A percentile compares a stretch with the other conserved stretches of the same genome.
phyloP scores from a whole-genome alignment of 2,888 invertebrate species.

The Lasiommata megera region DNA sequence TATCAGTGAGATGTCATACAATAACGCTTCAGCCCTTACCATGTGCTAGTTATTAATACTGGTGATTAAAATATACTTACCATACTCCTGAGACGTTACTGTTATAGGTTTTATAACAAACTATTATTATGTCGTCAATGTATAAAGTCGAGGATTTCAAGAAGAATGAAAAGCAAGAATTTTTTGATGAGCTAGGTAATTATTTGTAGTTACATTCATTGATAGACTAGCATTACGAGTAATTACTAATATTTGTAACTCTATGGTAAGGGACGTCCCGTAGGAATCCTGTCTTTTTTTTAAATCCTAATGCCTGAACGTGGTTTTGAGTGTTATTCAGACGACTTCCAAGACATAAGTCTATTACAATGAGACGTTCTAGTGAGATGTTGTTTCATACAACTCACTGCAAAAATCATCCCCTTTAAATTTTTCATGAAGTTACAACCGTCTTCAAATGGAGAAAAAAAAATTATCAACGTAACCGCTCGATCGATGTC shows the following conservation, averaged over 20 bases:
- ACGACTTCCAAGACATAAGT: slow-evolving; percentile 43
- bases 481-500: background rate
- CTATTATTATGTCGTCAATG: background rate
- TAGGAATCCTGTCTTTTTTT: slow-evolving; percentile 35
- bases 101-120: background rate
- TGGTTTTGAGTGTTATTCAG: slow-evolving; percentile 31
- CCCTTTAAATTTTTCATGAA: background rate
- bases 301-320: slow-evolving; percentile 35
- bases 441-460: background rate
- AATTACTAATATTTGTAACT: slow-evolving; percentile 33
- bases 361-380: background rate
- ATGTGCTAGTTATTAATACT: slow-evolving; percentile 35
- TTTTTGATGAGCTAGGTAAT: slow-evolving; percentile 2
- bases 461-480: background rate
- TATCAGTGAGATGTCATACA: slow-evolving; percentile 34
- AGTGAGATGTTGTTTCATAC: background rate
- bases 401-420: background rate
- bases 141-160: slow-evolving; percentile 1
- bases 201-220: background rate
- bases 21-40: slow-evolving; percentile 35
- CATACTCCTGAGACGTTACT: background rate
- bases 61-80: slow-evolving; percentile 23
- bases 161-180: background rate
- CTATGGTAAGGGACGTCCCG: slow-evolving; percentile 38
- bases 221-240: slow-evolving; percentile 2